phyloP scores from a whole-genome alignment of 2,113 vertebrate genomes.

The Alces alces region DNA sequence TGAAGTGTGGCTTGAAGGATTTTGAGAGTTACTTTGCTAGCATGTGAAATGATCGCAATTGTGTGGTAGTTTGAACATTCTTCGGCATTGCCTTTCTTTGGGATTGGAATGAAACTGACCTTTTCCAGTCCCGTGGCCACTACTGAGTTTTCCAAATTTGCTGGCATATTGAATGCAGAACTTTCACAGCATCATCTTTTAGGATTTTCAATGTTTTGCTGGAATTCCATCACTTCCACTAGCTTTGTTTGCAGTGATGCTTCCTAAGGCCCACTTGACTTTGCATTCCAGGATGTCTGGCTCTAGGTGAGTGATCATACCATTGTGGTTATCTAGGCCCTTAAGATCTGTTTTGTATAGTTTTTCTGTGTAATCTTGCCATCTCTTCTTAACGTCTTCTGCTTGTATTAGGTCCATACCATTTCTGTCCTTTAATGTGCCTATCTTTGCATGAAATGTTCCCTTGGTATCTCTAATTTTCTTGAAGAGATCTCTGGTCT shows the following conservation, averaged over 20 bases:
- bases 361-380: background rate
- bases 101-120: background rate
- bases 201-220: background rate
- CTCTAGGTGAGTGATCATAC: background rate
- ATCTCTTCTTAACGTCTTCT: background rate
- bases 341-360: background rate
- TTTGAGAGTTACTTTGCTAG: background rate
- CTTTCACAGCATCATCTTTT: background rate
- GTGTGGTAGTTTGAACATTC: background rate
- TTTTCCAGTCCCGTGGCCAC: background rate
- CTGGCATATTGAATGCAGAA: background rate
- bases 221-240: background rate
- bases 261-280: background rate
- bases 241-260: background rate
- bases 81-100: background rate
- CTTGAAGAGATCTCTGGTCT: background rate
- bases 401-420: background rate
- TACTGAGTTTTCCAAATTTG: background rate
- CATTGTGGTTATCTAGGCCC: background rate
- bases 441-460: background rate
- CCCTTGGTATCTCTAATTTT: background rate
- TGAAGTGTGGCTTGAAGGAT: background rate
- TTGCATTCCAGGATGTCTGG: background rate
- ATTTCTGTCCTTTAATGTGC: background rate
- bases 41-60: background rate